A percentile compares a stretch with the other conserved stretches of the same genome.
phyloP scores from a whole-genome alignment of 2,888 invertebrate genomes.

The Melinaea marsaeus region DNA sequence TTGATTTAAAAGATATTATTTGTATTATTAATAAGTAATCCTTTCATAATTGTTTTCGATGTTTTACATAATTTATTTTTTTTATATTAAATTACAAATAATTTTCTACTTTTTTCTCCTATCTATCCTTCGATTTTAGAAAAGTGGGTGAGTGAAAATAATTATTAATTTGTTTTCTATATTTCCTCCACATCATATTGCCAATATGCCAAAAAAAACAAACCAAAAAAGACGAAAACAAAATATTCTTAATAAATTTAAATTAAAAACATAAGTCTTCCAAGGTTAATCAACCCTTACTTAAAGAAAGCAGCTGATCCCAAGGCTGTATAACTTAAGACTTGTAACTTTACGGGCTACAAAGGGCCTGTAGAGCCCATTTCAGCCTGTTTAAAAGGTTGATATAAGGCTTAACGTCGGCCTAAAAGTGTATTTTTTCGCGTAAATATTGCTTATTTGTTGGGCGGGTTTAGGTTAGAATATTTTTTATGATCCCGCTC shows the following conservation, averaged over 20 bases:
- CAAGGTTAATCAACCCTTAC: conserved; percentile 12
- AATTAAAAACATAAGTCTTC: background rate
- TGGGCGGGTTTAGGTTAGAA: conserved; percentile 33
- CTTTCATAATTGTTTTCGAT: too few relatives aligned
- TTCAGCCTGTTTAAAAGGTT: conserved; percentile 40
- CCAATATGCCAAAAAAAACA: background rate
- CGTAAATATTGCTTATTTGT: conserved; percentile 41
- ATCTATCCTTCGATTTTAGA: too few relatives aligned
- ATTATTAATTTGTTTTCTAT: too few relatives aligned
- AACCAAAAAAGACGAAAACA: background rate
- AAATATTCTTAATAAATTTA: background rate
- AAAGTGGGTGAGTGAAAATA: too few relatives aligned
- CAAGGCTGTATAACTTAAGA: conserved; percentile 18
- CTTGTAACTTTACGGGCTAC: conserved; percentile 35
- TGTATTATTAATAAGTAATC: too few relatives aligned
- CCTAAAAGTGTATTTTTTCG: conserved; percentile 35
- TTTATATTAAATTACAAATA: too few relatives aligned
- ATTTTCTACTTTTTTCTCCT: too few relatives aligned
- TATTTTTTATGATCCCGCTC: conserved; percentile 34
- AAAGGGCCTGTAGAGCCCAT: conserved; percentile 36
- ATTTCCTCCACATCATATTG: too few relatives aligned
- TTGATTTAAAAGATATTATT: too few relatives aligned
- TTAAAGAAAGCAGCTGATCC: conserved; percentile 1
- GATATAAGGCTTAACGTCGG: conserved; percentile 38
- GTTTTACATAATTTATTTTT: too few relatives aligned